phyloP scores from a whole-genome alignment of 1,140 invertebrate species.

The Myzus persicae region DNA sequence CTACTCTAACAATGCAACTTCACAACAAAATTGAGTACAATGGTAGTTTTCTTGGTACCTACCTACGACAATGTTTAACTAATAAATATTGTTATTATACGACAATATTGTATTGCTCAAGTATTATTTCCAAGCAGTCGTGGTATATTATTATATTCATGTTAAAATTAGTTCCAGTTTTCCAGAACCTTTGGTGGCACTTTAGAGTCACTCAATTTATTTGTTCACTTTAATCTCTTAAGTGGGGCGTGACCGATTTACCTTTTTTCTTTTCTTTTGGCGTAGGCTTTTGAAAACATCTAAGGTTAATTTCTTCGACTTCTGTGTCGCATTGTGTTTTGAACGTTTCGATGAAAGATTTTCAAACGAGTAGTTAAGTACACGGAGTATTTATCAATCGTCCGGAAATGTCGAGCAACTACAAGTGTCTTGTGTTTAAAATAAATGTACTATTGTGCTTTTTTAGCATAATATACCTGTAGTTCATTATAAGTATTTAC shows the following conservation, averaged over 20 bases:
- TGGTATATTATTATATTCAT: background rate
- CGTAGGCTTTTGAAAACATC: background rate
- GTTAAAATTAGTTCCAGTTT: background rate
- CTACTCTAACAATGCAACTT: background rate
- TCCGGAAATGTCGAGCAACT: background rate
- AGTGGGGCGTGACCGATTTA: background rate
- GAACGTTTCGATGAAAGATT: conserved; percentile 19
- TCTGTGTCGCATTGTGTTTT: background rate
- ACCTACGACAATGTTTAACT: too few relatives aligned
- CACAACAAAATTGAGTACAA: background rate
- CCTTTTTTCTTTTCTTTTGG: conserved; percentile 7
- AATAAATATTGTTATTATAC: background rate
- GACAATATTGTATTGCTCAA: background rate
- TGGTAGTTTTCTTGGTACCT: background rate
- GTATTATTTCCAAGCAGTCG: background rate
- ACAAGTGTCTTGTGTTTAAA: background rate
- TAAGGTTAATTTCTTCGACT: conserved; percentile 7
- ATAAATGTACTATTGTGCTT: background rate
- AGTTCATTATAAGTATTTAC: background rate
- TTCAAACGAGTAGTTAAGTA: background rate
- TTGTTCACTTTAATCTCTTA: conserved; percentile 20
- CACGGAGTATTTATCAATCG: background rate
- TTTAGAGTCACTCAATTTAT: conserved; percentile 22
- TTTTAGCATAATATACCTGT: conserved; percentile 8
- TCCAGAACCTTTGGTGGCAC: background rate